Conservation (phyloP, 2,113 vertebrate genomes). For the Marmota flaviventris region DNA sequence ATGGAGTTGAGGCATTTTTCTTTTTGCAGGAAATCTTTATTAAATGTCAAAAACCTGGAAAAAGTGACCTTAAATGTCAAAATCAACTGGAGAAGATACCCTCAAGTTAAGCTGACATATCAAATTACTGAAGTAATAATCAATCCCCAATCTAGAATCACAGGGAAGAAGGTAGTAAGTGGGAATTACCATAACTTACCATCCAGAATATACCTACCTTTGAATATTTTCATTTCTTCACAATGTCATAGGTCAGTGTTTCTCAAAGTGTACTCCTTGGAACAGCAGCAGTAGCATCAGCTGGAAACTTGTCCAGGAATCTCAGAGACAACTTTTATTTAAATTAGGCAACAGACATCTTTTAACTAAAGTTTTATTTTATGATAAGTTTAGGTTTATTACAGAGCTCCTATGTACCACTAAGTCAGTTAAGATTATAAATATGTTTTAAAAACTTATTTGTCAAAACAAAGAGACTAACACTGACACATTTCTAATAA, state of each 20-base stretch:
- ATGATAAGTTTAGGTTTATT: constrained; percentile 7
- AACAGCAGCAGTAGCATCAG: not conserved
- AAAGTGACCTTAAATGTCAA: not conserved
- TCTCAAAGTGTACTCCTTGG: not conserved
- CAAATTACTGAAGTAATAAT: not conserved
- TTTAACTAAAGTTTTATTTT: constrained; percentile 25
- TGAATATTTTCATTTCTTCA: not conserved
- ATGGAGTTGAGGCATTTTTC: not conserved
- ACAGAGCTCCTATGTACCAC: not conserved
- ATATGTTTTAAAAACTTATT: not conserved
- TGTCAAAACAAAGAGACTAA: not conserved
- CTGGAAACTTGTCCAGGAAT: not conserved
- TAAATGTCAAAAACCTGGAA: not conserved
- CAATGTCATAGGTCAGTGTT: not conserved
- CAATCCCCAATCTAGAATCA: not conserved
- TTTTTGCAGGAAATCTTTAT: not conserved
- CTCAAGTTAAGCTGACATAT: not conserved
- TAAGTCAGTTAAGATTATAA: not conserved
- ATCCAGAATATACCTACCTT: not conserved
- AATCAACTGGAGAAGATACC: not conserved
- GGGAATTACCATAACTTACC: not conserved
- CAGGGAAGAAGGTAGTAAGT: not conserved
- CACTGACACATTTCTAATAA: not conserved
- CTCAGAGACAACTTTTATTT: constrained; percentile 19
- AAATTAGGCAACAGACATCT: not conserved